A percentile compares a stretch with the other conserved stretches of the same genome.
These are phyloP conservation scores for Tenthredo amoena DNA, from an alignment of 2,888 invertebrate genomes.

Conservation along the genomic window DNA sequence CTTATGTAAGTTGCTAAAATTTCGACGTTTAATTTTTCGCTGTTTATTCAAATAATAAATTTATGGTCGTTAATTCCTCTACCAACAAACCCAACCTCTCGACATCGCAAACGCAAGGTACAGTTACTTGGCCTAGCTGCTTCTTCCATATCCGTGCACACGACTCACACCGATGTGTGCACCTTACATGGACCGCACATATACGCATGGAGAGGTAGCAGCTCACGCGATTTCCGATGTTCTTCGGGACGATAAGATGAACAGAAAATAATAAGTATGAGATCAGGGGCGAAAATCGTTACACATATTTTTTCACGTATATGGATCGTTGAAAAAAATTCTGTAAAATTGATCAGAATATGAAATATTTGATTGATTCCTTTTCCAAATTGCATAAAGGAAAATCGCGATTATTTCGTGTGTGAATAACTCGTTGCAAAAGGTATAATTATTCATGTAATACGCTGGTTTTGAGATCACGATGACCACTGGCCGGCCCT, in stretches of 20 bases:
- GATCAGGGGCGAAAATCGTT: neutral
- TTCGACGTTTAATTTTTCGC: neutral
- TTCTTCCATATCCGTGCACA: constrained; percentile 54
- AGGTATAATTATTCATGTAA: neutral
- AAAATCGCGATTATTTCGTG: neutral
- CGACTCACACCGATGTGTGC: constrained; percentile 33
- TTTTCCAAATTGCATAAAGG: neutral
- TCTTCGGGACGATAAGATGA: neutral
- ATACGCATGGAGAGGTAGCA: neutral
- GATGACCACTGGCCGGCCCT: constrained; percentile 41
- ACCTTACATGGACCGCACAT: neutral
- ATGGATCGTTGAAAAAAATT: neutral
- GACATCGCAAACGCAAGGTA: constrained; percentile 61
- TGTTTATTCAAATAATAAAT: constrained; percentile 11
- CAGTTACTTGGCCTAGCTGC: constrained; percentile 70
- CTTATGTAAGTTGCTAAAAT: constrained; percentile 9
- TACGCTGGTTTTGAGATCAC: constrained; percentile 12
- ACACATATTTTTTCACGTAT: neutral
- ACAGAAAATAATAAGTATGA: neutral
- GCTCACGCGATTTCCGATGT: neutral
- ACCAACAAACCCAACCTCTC: neutral
- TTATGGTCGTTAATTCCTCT: constrained; percentile 28
- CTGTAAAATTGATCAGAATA: neutral
- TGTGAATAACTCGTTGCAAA: neutral
- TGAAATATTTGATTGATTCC: neutral